A percentile compares a stretch with the other conserved stretches of the same genome.
Evolutionary conservation across 2,113 vertebrate species (phyloP).

Genomic region (Mus pahari): DNA sequence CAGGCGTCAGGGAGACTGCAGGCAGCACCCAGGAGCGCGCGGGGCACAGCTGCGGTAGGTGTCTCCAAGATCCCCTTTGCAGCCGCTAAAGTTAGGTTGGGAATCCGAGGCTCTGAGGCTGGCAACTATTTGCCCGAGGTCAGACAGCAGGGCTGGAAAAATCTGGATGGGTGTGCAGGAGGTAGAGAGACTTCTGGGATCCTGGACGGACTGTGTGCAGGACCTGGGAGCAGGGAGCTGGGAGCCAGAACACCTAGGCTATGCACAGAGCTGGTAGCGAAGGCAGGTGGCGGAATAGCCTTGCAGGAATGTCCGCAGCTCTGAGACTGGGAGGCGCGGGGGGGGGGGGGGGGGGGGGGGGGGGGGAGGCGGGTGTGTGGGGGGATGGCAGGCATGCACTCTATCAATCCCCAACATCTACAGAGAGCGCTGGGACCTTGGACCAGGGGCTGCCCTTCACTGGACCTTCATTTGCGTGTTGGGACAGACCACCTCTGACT

Average conservation of each 20-base stretch:
- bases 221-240: not conserved
- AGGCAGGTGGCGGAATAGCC: not conserved
- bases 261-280: rapidly evolving
- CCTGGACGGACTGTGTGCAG: not conserved
- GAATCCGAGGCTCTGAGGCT: not conserved
- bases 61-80: not conserved
- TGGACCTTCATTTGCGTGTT: not conserved
- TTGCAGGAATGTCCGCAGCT: rapidly evolving
- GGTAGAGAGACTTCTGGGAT: not conserved
- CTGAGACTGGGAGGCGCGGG: not conserved
- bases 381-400: rapidly evolving
- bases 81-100: not conserved
- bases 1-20: not conserved
- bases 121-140: not conserved
- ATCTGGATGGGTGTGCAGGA: not conserved
- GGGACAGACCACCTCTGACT: not conserved
- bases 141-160: not conserved
- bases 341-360: rapidly evolving
- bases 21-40: rapidly evolving
- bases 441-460: not conserved
- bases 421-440: rapidly evolving
- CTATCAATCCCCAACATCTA: rapidly evolving
- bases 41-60: slow-evolving; percentile 20
- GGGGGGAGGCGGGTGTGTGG: rapidly evolving
- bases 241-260: not conserved